A percentile compares a stretch with the other conserved stretches of the same genome.
phyloP scores from a whole-genome alignment of 2,888 invertebrate genomes.

The Thalpophila matura region DNA sequence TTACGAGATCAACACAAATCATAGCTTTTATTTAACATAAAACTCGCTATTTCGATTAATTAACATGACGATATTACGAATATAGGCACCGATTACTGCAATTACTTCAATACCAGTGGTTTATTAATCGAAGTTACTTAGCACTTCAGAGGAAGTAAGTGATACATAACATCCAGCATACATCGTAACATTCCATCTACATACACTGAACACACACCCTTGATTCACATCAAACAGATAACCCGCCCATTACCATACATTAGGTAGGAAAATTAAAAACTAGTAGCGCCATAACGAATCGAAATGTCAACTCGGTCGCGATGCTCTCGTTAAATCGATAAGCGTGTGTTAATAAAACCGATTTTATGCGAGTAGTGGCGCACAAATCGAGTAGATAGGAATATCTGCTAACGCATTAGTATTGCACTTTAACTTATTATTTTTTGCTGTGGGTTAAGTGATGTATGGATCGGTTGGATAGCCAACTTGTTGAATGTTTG shows the following conservation, averaged over 20 bases:
- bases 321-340: constrained; percentile 64
- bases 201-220: constrained; percentile 37
- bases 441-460: constrained; percentile 40
- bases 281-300: constrained; percentile 59
- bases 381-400: constrained; percentile 76
- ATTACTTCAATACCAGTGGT: constrained; percentile 12
- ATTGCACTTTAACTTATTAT: constrained; percentile 66
- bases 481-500: constrained; percentile 1
- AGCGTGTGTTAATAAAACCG: constrained; percentile 71
- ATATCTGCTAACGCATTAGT: constrained; percentile 73
- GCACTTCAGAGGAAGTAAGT: constrained; percentile 38
- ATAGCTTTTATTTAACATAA: too few species aligned
- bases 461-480: background rate
- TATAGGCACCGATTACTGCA: constrained; percentile 42
- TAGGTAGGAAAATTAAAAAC: constrained; percentile 63
- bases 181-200: constrained; percentile 2
- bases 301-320: constrained; percentile 55
- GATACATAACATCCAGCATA: constrained; percentile 32
- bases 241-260: constrained; percentile 47
- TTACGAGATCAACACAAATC: too few species aligned
- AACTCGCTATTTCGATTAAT: too few species aligned
- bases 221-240: constrained; percentile 46
- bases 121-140: constrained; percentile 34
- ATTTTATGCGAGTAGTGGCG: constrained; percentile 68
- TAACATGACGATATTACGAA: too few species aligned